These are phyloP conservation scores for Helicolenus hilgendorfi DNA, from an alignment of 2,797 vertebrate species.

Conservation along the genomic window DNA sequence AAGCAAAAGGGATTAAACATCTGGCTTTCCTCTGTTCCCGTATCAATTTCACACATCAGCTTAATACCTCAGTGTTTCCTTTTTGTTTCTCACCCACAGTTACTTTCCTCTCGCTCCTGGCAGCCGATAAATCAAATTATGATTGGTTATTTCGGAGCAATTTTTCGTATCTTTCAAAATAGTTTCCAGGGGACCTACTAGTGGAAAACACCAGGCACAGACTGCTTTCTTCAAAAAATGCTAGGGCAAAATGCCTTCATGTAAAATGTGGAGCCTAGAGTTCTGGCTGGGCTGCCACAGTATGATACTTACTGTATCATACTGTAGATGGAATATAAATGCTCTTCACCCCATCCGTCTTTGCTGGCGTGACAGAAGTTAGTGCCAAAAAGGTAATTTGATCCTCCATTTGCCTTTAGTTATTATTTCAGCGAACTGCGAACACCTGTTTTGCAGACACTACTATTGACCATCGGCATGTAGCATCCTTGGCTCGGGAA, in stretches of 20 bases:
- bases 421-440: slow-evolving; percentile 31
- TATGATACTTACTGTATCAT: slow-evolving; percentile 21
- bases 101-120: slow-evolving; percentile 60
- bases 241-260: slow-evolving; percentile 49
- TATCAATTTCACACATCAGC: slow-evolving; percentile 63
- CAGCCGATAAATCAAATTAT: slow-evolving; percentile 76
- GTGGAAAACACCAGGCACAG: slow-evolving; percentile 61
- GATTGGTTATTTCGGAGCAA: slow-evolving; percentile 74
- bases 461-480: slow-evolving; percentile 47
- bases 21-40: slow-evolving; percentile 57
- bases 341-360: slow-evolving; percentile 18
- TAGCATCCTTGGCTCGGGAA: slow-evolving; percentile 41
- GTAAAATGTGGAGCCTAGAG: slow-evolving; percentile 31
- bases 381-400: slow-evolving; percentile 9
- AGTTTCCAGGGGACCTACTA: slow-evolving; percentile 64
- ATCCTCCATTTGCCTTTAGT: slow-evolving; percentile 36
- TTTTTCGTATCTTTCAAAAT: slow-evolving; percentile 68
- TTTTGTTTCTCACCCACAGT: slow-evolving; percentile 63
- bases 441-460: slow-evolving; percentile 56
- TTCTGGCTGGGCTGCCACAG: slow-evolving; percentile 32
- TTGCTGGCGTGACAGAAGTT: slow-evolving; percentile 8
- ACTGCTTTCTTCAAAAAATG: slow-evolving; percentile 64
- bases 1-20: slow-evolving; percentile 63
- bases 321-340: slow-evolving; percentile 2
- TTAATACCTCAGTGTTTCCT: slow-evolving; percentile 65